Evolutionary conservation across 2,113 vertebrate genomes (phyloP).

Genomic region (Sphaerodactylus townsendi): DNA sequence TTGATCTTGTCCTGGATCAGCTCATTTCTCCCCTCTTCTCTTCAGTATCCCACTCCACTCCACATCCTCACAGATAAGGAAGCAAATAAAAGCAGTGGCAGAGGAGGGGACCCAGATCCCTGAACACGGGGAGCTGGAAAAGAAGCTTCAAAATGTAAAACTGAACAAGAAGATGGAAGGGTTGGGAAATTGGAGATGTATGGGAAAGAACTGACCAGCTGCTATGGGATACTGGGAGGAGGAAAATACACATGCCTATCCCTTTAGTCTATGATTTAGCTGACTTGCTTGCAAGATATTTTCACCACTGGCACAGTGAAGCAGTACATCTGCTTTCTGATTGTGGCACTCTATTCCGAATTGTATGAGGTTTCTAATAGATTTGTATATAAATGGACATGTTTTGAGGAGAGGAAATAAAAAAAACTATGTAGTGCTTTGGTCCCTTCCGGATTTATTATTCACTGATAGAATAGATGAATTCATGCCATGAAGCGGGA

Average conservation of each 20-base stretch:
- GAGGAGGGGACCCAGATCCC: not conserved
- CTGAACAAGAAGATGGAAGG: too few species aligned
- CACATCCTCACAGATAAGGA: conserved; percentile 50
- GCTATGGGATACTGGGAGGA: not conserved
- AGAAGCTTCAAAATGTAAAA: not conserved
- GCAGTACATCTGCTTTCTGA: not conserved
- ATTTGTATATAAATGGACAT: not conserved
- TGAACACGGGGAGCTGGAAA: not conserved
- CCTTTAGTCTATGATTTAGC: not conserved
- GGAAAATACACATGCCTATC: not conserved
- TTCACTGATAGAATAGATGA: not conserved
- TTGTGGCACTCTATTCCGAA: too few species aligned
- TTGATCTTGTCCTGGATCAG: conserved; percentile 83
- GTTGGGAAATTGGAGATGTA: not conserved
- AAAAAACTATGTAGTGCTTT: not conserved
- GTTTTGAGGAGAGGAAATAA: not conserved
- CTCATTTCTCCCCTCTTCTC: not conserved
- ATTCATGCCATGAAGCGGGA: not conserved
- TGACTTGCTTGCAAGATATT: not conserved
- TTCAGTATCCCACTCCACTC: conserved; percentile 22
- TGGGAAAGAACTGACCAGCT: not conserved
- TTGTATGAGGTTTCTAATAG: not conserved
- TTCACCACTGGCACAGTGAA: not conserved
- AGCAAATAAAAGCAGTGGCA: conserved; percentile 22
- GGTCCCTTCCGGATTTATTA: not conserved